Percentiles rank a stretch among this genome's conserved stretches.
These are phyloP conservation scores for Cyclophora albipunctata DNA, from an alignment of 2,888 invertebrate genomes.

Conservation along the genomic window DNA sequence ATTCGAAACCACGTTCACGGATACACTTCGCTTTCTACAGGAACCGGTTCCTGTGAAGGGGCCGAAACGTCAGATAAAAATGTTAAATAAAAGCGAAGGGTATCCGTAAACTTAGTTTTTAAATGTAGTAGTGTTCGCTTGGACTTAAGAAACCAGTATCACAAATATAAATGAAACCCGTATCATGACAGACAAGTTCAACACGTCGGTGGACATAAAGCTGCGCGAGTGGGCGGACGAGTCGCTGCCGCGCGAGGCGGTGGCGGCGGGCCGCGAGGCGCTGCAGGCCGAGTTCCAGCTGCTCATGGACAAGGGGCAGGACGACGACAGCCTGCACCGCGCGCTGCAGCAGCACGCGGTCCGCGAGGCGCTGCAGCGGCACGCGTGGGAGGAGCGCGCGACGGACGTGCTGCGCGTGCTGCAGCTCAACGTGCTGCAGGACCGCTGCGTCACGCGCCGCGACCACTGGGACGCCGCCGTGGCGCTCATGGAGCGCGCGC, in stretches of 20 bases:
- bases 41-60: no score
- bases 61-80: no score
- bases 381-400: conserved; percentile 96
- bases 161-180: no score
- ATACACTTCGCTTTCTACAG: no score
- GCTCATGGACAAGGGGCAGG: conserved; percentile 52
- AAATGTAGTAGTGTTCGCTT: no score
- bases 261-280: conserved; percentile 83
- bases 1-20: no score
- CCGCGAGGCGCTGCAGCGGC: conserved; percentile 87
- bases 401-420: conserved; percentile 87
- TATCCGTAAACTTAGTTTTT: no score
- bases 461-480: conserved; percentile 92
- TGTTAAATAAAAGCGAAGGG: no score
- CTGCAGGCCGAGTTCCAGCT: conserved; percentile 57
- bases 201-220: conserved; percentile 94
- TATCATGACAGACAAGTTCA: conserved; percentile 80
- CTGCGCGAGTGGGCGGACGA: conserved; percentile 97
- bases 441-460: conserved; percentile 59
- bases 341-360: conserved; percentile 91
- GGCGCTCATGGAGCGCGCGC: conserved; percentile 86
- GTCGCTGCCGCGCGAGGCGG: conserved; percentile 84
- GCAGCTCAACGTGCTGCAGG: conserved; percentile 93
- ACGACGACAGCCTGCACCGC: conserved; percentile 94
- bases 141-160: no score